Percentiles rank a stretch among this genome's conserved stretches.
Conservation (phyloP, 2,888 invertebrate genomes). For the Tromatobia lineatoria region DNA sequence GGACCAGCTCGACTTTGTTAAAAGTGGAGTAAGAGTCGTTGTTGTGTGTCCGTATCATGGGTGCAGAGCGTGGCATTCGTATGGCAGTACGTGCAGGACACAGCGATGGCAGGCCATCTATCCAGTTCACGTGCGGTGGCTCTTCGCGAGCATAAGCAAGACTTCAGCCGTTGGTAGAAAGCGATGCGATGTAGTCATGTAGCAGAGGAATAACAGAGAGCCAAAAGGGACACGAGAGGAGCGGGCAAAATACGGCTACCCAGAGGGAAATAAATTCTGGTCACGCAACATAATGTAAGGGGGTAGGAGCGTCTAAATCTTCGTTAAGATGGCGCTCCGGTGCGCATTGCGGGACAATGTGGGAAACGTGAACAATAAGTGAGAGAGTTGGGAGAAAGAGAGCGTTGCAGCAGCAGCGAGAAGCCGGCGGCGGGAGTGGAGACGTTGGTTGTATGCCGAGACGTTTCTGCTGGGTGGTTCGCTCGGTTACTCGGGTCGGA, state of each 20-base stretch:
- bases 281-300: constrained; percentile 80
- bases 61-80: neutral
- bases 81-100: constrained; percentile 23
- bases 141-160: constrained; percentile 37
- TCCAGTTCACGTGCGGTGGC: constrained; percentile 42
- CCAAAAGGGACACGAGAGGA: constrained; percentile 12
- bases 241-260: constrained; percentile 67
- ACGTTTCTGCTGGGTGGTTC: constrained; percentile 63
- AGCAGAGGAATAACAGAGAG: constrained; percentile 30
- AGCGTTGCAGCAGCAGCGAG: constrained; percentile 24
- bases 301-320: constrained; percentile 79
- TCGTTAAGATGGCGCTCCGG: constrained; percentile 76
- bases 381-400: constrained; percentile 37
- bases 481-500: constrained; percentile 27
- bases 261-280: constrained; percentile 80
- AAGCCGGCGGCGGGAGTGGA: constrained; percentile 53
- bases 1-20: constrained; percentile 11
- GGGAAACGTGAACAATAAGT: constrained; percentile 73
- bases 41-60: neutral
- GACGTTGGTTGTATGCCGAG: constrained; percentile 60
- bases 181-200: constrained; percentile 32
- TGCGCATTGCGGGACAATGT: constrained; percentile 72
- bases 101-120: constrained; percentile 25
- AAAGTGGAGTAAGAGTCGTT: constrained; percentile 12
- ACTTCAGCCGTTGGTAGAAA: constrained; percentile 6